These are phyloP conservation scores for Mesocentrotus franciscanus DNA, from an alignment of 53 echinoderm and acorn worm genomes.

Conservation along the genomic window DNA sequence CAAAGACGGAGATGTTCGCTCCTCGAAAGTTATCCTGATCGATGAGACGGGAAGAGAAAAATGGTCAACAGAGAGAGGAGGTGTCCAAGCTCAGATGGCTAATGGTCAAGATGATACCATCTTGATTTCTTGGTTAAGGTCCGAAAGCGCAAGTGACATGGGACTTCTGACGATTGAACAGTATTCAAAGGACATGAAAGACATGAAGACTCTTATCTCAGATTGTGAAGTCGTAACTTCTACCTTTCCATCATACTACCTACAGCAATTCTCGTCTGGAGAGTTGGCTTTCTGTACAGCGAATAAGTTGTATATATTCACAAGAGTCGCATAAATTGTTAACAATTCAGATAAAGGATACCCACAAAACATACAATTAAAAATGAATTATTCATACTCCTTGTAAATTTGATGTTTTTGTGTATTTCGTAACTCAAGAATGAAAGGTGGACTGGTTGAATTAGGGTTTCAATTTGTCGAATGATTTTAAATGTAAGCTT, in stretches of 20 bases:
- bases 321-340: not conserved
- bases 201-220: not conserved
- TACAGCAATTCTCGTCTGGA: slow-evolving; percentile 37
- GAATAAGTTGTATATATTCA: slow-evolving; percentile 31
- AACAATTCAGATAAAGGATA: not conserved
- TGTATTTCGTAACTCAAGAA: too few relatives aligned
- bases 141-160: not conserved
- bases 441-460: too few relatives aligned
- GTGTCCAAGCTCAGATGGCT: not conserved
- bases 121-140: slow-evolving; percentile 4
- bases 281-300: slow-evolving; percentile 41
- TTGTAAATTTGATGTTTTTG: too few relatives aligned
- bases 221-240: slow-evolving; percentile 9
- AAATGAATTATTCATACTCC: too few relatives aligned
- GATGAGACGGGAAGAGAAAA: not conserved
- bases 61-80: slow-evolving; percentile 15
- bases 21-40: not conserved
- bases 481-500: too few relatives aligned
- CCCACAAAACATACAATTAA: too few relatives aligned
- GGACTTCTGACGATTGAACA: slow-evolving; percentile 18
- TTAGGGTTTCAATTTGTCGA: too few relatives aligned
- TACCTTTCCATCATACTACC: not conserved
- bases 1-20: not conserved
- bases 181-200: not conserved
- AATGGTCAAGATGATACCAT: not conserved